Evolutionary conservation across 2,888 invertebrate genomes (phyloP), one percentile per base, ranked within the genome.

Genomic region (Ptychoptera albimana): DNA sequence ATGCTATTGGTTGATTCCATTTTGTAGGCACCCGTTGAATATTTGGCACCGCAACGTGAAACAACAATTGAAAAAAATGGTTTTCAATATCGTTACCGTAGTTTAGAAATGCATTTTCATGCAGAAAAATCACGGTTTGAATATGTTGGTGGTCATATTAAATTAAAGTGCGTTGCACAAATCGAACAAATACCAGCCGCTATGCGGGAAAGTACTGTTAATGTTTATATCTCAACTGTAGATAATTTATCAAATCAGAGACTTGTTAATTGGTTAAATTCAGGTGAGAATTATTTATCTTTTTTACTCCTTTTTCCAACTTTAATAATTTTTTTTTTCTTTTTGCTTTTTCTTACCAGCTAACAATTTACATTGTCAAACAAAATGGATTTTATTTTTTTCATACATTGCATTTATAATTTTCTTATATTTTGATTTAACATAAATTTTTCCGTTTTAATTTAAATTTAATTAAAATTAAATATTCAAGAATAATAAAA

Each of bases 181-280:
- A 64, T 65, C 52, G 61, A 62, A 49, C 60, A 60, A 51, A 61
- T 62, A 46, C 59, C 63, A 34, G 56, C 59, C 42, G 49, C 61
- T 39, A 52, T 55, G 38, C 61, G 63, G 30, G 63, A 63, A 45
- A 58, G 57, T 23, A 51, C 57, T 31, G 53, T 61, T n/a, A 61
- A 56, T 50, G 62, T 64, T 14, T 48, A 54, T 41, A 53, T 64
- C 10, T 54, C 58, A 46, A 59, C 60, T 39, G 57, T 56, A 40
- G 61, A 63, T 48, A 62, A 63, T 50, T 53, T 63, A 49, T 61
- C 60, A 54, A 63, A 63, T 56, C 63, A 63, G 50, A 64, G 63
- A 60, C 53, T 64, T 51, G 54, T 61, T 40, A 62, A 60, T 50
- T 46, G 50, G 47, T 48, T 45, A 32, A 50, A 42, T 46, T 57